Percentiles rank a stretch among this genome's conserved stretches.
Evolutionary conservation across 2,113 vertebrate genomes (phyloP).

Genomic region (Morphnarchus princeps): DNA sequence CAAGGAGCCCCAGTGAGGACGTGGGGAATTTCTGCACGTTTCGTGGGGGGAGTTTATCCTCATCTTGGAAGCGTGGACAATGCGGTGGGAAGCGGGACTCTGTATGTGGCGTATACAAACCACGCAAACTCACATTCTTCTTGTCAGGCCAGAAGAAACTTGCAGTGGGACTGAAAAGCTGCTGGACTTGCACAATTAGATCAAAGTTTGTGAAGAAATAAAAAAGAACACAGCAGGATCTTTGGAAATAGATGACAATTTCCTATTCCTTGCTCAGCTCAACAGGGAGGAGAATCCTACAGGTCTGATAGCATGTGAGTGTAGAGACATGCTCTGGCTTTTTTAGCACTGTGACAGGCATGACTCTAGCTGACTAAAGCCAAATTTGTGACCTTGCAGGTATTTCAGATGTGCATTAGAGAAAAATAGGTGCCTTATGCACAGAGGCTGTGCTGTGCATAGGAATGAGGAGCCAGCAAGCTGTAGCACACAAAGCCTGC

Average conservation of each 20-base stretch:
- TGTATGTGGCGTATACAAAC: rapidly evolving
- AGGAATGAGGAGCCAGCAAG: not conserved
- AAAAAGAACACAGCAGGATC: not conserved
- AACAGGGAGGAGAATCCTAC: not conserved
- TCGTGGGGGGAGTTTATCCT: not conserved
- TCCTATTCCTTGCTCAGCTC: not conserved
- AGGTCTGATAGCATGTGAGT: no score
- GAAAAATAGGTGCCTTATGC: not conserved
- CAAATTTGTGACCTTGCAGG: not conserved
- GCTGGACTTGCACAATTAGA: not conserved
- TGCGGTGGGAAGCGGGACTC: not conserved
- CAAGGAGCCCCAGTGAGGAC: conserved; percentile 31
- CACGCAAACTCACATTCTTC: rapidly evolving
- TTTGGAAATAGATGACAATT: not conserved
- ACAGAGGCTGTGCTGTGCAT: not conserved
- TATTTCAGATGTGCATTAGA: rapidly evolving
- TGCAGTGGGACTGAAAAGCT: not conserved
- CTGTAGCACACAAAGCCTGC: rapidly evolving
- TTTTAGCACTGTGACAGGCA: not conserved
- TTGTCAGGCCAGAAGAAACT: no score
- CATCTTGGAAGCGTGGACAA: rapidly evolving
- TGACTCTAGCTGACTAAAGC: not conserved
- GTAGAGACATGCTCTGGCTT: no score
- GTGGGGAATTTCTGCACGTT: rapidly evolving
- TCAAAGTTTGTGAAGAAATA: not conserved